Conservation (phyloP, 1,140 invertebrate genomes). For the Gerris buenoi region DNA sequence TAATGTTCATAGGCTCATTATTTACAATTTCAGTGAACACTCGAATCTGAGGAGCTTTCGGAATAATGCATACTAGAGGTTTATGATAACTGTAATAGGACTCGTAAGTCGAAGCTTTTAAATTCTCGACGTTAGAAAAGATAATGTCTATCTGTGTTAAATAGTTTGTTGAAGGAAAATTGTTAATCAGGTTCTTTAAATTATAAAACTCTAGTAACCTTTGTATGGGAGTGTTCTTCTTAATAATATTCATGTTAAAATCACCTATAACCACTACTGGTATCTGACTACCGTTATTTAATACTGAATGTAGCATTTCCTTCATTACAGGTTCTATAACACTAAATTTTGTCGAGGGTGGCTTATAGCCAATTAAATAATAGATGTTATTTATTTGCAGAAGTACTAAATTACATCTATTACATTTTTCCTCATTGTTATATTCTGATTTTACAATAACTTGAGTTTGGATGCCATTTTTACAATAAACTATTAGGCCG, state of each 20-base stretch:
- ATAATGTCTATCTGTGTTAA: neutral
- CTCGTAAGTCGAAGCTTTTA: neutral
- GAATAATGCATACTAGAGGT: neutral
- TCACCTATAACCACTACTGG: neutral
- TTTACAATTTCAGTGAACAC: neutral
- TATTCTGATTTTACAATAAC: neutral
- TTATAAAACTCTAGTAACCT: neutral
- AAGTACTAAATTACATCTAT: neutral
- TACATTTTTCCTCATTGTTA: neutral
- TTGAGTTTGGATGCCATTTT: neutral
- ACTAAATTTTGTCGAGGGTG: neutral
- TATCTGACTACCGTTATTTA: neutral
- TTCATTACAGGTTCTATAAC: neutral
- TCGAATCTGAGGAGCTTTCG: neutral
- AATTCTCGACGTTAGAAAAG: neutral
- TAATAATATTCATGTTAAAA: neutral
- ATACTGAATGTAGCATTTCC: neutral
- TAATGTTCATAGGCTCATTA: neutral
- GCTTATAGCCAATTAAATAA: neutral
- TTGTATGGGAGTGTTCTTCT: neutral
- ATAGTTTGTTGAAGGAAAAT: neutral
- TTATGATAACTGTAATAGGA: neutral
- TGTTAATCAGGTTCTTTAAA: neutral
- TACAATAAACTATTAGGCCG: neutral
- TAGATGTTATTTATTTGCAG: neutral